These are phyloP conservation scores for Ophthalmolycus amberensis DNA, from an alignment of 2,113 vertebrate species.

Conservation along the genomic window DNA sequence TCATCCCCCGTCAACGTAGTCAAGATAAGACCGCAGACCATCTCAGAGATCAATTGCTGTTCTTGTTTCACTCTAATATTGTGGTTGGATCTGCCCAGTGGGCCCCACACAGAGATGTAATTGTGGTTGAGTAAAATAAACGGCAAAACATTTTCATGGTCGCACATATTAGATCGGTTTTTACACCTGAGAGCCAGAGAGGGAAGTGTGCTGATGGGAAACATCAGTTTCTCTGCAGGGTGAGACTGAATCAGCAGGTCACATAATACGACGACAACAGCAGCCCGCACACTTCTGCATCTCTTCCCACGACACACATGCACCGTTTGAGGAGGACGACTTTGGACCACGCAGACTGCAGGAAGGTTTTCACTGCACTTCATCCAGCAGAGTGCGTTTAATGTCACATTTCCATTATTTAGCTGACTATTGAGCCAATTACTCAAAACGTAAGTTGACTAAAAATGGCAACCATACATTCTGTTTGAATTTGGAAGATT, in stretches of 20 bases:
- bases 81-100: constrained; percentile 8
- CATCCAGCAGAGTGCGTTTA: constrained; percentile 3
- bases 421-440: too few relatives aligned
- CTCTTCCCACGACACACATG: constrained; percentile 30
- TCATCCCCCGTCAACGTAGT: constrained; percentile 10
- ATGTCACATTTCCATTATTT: too few relatives aligned
- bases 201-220: constrained; percentile 1
- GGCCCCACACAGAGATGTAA: not conserved
- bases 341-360: constrained; percentile 16
- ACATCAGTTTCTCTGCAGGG: constrained; percentile 1
- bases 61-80: constrained; percentile 23
- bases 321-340: not conserved
- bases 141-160: constrained; percentile 5
- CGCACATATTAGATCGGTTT: not conserved
- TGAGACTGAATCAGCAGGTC: constrained; percentile 8
- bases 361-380: not conserved
- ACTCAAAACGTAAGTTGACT: too few relatives aligned
- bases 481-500: not conserved
- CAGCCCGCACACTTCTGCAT: constrained; percentile 9
- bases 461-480: too few relatives aligned
- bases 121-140: not conserved
- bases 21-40: not conserved
- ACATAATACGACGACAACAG: constrained; percentile 5
- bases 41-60: constrained; percentile 29
- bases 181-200: constrained; percentile 19